Conservation (phyloP, 1,140 invertebrate genomes). For the Oppia nitens region DNA sequence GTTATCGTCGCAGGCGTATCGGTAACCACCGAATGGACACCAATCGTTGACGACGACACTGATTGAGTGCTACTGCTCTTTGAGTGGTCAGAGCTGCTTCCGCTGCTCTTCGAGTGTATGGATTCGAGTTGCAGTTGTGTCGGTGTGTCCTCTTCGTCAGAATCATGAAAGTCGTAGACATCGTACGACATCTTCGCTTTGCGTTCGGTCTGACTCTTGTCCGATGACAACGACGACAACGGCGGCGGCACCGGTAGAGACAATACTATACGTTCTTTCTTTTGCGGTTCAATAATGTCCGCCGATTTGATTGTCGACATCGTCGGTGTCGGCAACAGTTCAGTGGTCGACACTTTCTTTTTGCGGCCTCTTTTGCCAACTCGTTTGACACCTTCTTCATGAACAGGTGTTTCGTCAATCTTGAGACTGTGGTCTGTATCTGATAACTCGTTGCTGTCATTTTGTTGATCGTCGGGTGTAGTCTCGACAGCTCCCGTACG, state of each 20-base stretch:
- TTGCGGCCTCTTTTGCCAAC: slow-evolving; percentile 19
- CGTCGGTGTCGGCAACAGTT: no score
- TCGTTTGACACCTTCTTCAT: slow-evolving; percentile 5
- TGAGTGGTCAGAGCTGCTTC: background rate
- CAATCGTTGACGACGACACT: background rate
- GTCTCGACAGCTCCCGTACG: background rate
- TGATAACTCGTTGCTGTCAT: background rate
- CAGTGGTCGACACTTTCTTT: slow-evolving; percentile 20
- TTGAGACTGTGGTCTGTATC: background rate
- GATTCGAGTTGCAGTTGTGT: background rate
- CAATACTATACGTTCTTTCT: slow-evolving; percentile 2
- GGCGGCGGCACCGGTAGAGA: background rate
- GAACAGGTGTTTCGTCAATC: slow-evolving; percentile 3
- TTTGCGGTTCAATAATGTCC: background rate
- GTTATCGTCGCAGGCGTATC: background rate
- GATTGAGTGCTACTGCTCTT: background rate
- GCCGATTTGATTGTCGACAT: background rate
- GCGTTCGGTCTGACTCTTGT: background rate
- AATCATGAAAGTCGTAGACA: slow-evolving; percentile 23
- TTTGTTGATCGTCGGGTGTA: background rate
- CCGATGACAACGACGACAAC: no score
- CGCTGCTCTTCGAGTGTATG: background rate
- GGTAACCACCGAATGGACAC: background rate
- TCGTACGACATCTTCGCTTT: slow-evolving; percentile 19
- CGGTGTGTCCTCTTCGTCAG: slow-evolving; percentile 20